A percentile compares a stretch with the other conserved stretches of the same genome.
These are phyloP conservation scores for Lysandra bellargus DNA, from an alignment of 2,888 invertebrate genomes.

Conservation along the genomic window DNA sequence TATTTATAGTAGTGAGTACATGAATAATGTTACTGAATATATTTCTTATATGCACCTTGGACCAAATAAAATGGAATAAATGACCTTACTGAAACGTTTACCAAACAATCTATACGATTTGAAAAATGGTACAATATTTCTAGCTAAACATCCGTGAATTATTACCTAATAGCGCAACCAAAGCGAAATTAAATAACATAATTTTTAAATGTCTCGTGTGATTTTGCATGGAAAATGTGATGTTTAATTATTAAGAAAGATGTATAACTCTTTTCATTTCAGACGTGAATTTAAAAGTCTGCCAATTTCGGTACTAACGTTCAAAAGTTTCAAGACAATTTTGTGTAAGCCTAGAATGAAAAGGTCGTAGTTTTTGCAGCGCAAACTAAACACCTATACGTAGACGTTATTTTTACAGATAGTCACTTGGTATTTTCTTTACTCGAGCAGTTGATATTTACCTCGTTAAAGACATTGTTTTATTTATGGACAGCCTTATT, in stretches of 20 bases:
- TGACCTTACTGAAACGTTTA: background rate
- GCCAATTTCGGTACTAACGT: slow-evolving; percentile 51
- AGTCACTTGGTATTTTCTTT: background rate
- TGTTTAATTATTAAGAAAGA: slow-evolving; percentile 30
- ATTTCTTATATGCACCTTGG: background rate
- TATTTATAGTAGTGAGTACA: too few species aligned
- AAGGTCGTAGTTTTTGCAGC: slow-evolving; percentile 44
- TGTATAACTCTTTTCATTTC: slow-evolving; percentile 63
- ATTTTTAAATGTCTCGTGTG: slow-evolving; percentile 31
- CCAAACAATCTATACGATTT: slow-evolving; percentile 18
- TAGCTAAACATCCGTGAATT: slow-evolving; percentile 1
- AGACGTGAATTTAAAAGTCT: slow-evolving; percentile 56
- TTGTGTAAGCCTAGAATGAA: slow-evolving; percentile 63
- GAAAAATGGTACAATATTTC: slow-evolving; percentile 15
- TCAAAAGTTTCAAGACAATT: slow-evolving; percentile 44
- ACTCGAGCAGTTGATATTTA: slow-evolving; percentile 34
- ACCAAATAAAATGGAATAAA: background rate
- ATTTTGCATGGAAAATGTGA: slow-evolving; percentile 27
- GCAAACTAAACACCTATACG: slow-evolving; percentile 31
- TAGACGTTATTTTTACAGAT: background rate
- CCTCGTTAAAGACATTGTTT: slow-evolving; percentile 32
- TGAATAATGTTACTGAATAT: background rate
- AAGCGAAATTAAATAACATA: slow-evolving; percentile 47
- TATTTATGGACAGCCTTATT: background rate
- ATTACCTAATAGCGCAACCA: slow-evolving; percentile 47